Evolutionary conservation across 2,113 vertebrate genomes (phyloP).

Genomic region (Carassius gibelio): DNA sequence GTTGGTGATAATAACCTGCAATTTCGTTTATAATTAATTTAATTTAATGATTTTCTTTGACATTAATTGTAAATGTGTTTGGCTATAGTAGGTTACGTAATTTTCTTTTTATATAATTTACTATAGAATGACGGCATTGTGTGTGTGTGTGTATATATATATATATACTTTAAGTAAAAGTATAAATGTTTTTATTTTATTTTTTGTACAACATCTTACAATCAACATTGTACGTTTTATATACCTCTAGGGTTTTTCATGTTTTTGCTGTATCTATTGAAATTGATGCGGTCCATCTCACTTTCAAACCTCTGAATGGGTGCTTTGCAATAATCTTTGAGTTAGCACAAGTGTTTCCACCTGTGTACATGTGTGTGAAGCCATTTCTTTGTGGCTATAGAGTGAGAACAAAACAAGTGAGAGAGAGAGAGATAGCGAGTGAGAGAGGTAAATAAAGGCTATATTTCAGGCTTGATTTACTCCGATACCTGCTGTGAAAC

Average conservation of each 20-base stretch:
- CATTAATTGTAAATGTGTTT: too few species aligned
- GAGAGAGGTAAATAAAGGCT: slow-evolving; percentile 92
- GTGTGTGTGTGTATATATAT: background rate
- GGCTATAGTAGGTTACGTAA: too few species aligned
- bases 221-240: background rate
- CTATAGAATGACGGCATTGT: background rate
- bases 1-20: too few species aligned
- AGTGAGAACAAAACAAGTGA: slow-evolving; percentile 25
- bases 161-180: too few species aligned
- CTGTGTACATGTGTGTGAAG: slow-evolving; percentile 42
- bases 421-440: slow-evolving; percentile 63
- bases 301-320: background rate
- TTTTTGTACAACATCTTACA: background rate
- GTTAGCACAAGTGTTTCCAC: slow-evolving; percentile 32
- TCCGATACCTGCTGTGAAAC: slow-evolving; percentile 98
- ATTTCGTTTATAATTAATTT: too few species aligned
- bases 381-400: slow-evolving; percentile 49
- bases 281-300: slow-evolving; percentile 29
- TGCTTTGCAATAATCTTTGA: slow-evolving; percentile 50
- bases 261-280: slow-evolving; percentile 4
- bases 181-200: background rate
- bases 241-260: background rate
- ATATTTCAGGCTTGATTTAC: slow-evolving; percentile 99
- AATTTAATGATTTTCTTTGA: too few species aligned
- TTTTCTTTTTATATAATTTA: too few species aligned